A percentile compares a stretch with the other conserved stretches of the same genome.
phyloP scores from a whole-genome alignment of 2,797 vertebrate genomes.

The Periophthalmus magnuspinnatus region DNA sequence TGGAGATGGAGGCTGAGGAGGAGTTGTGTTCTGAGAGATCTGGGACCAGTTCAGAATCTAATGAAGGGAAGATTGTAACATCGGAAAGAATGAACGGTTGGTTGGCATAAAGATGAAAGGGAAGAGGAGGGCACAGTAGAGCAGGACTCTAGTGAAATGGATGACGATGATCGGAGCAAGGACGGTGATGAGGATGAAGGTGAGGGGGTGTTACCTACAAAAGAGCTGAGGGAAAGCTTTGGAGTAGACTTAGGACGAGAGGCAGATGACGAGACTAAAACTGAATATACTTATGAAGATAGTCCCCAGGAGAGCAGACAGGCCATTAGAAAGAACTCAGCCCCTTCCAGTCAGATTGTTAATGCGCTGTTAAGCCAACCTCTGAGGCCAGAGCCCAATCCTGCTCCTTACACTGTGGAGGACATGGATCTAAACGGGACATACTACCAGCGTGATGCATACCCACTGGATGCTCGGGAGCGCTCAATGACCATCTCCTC shows the following conservation, averaged over 20 bases:
- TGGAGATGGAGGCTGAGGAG: slow-evolving; percentile 69
- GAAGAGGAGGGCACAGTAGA: slow-evolving; percentile 58
- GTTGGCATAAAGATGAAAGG: slow-evolving; percentile 59
- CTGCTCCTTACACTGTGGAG: slow-evolving; percentile 58
- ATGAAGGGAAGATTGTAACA: slow-evolving; percentile 61
- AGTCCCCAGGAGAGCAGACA: slow-evolving; percentile 40
- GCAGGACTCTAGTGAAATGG: slow-evolving; percentile 55
- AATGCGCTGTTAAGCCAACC: slow-evolving; percentile 67
- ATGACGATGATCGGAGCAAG: slow-evolving; percentile 47
- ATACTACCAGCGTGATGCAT: slow-evolving; percentile 72
- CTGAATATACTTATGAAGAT: slow-evolving; percentile 41
- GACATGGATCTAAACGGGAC: slow-evolving; percentile 75
- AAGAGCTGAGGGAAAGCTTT: slow-evolving; percentile 50
- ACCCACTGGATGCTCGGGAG: slow-evolving; percentile 71
- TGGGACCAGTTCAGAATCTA: slow-evolving; percentile 58
- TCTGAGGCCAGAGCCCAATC: slow-evolving; percentile 54
- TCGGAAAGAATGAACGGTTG: slow-evolving; percentile 44
- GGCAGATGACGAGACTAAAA: slow-evolving; percentile 59
- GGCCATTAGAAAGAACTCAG: slow-evolving; percentile 74
- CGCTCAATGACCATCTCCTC: slow-evolving; percentile 81
- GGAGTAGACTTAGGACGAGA: slow-evolving; percentile 59
- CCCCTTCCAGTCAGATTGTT: slow-evolving; percentile 77
- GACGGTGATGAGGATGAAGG: slow-evolving; percentile 47
- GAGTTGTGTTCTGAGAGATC: slow-evolving; percentile 53
- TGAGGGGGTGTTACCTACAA: slow-evolving; percentile 43